Percentiles rank a stretch among this genome's conserved stretches.
These are phyloP conservation scores for Spheniscus mendiculus DNA, from an alignment of 2,113 vertebrate species.

Conservation along the genomic window DNA sequence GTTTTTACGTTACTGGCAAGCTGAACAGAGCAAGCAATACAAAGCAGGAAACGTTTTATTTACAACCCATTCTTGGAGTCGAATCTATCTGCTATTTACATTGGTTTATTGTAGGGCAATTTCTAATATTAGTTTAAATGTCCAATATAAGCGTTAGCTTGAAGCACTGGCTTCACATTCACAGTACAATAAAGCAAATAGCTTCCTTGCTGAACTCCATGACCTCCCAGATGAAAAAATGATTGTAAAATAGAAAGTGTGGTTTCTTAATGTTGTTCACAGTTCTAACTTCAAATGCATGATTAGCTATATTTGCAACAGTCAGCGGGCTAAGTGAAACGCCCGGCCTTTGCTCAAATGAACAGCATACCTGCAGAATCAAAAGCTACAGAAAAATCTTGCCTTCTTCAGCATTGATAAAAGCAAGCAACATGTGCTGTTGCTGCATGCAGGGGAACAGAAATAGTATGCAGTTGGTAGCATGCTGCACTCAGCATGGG, in stretches of 20 bases:
- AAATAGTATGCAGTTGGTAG: background rate
- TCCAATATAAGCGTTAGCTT: background rate
- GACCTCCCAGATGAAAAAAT: constrained; percentile 4
- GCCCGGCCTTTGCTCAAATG: background rate
- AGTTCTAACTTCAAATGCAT: background rate
- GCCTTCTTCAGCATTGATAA: background rate
- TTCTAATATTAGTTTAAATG: constrained; percentile 15
- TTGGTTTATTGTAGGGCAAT: constrained; percentile 4
- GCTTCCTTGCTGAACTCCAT: background rate
- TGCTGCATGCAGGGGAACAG: background rate
- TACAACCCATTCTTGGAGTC: background rate
- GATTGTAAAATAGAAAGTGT: background rate
- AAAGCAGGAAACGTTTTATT: constrained; percentile 28
- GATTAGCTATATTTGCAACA: background rate
- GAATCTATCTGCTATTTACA: constrained; percentile 25
- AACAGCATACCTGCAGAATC: background rate
- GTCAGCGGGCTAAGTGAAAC: background rate
- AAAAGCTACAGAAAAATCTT: background rate
- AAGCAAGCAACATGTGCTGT: background rate
- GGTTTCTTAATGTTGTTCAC: background rate
- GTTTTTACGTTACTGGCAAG: background rate
- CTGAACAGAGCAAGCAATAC: background rate
- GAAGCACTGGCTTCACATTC: background rate
- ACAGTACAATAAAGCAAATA: constrained; percentile 4
- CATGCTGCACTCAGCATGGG: background rate